Conservation (phyloP, 2,888 invertebrate genomes). For the Eueremaeus valkanovi region DNA sequence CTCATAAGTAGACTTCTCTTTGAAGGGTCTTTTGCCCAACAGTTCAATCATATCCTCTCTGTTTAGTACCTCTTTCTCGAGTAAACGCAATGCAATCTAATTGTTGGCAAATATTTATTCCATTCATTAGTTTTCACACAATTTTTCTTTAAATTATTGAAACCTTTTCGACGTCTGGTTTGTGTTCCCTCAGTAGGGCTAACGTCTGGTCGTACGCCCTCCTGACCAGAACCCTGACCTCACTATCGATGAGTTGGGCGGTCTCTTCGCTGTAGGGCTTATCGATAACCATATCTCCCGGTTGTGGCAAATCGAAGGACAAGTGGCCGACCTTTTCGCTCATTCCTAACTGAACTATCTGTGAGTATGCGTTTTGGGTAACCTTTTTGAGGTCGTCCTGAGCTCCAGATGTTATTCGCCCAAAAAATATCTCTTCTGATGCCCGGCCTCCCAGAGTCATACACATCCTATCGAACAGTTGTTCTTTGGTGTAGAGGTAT, state of each 20-base stretch:
- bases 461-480: conserved; percentile 95
- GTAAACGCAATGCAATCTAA: conserved; percentile 82
- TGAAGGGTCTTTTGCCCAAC: conserved; percentile 88
- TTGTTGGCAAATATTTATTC: no score
- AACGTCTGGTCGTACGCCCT: conserved; percentile 76
- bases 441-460: conserved; percentile 98
- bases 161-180: conserved; percentile 77
- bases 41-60: conserved; percentile 97
- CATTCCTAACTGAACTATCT: conserved; percentile 34
- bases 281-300: conserved; percentile 85
- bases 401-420: conserved; percentile 93
- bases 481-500: conserved; percentile 92
- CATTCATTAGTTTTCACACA: no score
- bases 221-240: conserved; percentile 75
- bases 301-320: conserved; percentile 67
- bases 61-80: conserved; percentile 90
- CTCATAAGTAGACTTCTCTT: conserved; percentile 98
- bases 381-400: conserved; percentile 98
- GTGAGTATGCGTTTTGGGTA: conserved; percentile 62
- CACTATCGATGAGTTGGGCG: conserved; percentile 88
- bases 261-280: conserved; percentile 98
- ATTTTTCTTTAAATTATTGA: no score
- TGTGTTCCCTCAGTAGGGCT: conserved; percentile 70
- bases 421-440: conserved; percentile 94
- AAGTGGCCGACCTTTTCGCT: conserved; percentile 30